phyloP scores from a whole-genome alignment of 2,113 vertebrate species.

The Cololabis saira region DNA sequence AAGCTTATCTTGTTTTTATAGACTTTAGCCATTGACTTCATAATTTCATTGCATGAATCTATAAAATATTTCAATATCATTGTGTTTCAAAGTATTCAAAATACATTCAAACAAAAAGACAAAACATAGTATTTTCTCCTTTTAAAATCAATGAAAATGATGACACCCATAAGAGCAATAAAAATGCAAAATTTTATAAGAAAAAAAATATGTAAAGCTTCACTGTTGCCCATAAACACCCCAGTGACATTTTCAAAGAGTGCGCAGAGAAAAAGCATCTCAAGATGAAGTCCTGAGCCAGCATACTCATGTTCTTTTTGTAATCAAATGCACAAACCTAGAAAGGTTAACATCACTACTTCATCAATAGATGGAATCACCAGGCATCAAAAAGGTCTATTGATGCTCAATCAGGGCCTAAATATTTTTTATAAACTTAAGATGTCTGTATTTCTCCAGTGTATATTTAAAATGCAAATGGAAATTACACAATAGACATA shows the following conservation, averaged over 20 bases:
- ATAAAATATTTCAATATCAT: conserved; percentile 15
- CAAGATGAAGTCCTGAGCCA: neutral
- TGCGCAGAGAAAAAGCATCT: neutral
- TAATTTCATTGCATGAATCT: neutral
- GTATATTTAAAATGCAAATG: no score
- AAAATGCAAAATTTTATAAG: neutral
- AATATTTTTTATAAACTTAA: no score
- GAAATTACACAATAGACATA: no score
- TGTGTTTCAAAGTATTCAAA: neutral
- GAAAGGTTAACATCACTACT: no score
- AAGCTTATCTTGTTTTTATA: conserved; percentile 51
- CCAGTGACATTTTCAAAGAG: neutral
- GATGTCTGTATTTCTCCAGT: no score
- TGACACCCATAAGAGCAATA: neutral
- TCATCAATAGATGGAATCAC: no score
- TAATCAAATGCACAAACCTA: neutral
- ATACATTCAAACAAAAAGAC: neutral
- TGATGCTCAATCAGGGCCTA: no score
- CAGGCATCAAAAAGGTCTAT: no score
- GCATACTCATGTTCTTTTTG: neutral
- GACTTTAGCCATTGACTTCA: neutral
- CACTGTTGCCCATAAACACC: neutral
- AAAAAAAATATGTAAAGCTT: neutral
- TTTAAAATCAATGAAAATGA: neutral
- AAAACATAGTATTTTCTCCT: neutral